Evolutionary conservation across 2,888 invertebrate genomes (phyloP), one percentile per base, ranked within the genome.

Genomic region (Stenotaenia linearis): DNA sequence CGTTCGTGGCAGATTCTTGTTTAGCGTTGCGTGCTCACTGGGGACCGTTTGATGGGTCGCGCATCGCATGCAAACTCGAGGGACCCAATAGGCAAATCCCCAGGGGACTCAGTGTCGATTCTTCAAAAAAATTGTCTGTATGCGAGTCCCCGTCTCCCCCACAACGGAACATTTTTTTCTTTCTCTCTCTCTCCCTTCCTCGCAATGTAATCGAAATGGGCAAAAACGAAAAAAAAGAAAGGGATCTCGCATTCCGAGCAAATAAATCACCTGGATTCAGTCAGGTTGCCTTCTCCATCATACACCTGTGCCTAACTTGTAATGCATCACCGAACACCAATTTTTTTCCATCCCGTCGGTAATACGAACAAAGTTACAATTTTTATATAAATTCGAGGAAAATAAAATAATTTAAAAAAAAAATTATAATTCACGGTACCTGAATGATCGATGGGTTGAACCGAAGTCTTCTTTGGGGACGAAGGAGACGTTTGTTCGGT

Each of bases 41-140:
- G 69, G 69, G 69, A 69, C 69, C 69, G 25, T 69, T 69, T 69
- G 69, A 69, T 69, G 25, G 69, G 69, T 69, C 25, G 69, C 69
- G 69, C 69, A 28, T 69, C 69, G 69, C 69, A 69, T 69, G 69
- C 69, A 69, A 69, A 69, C 69, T 69, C 25, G 69, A 12, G 50
- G 69, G 69, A 69, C 69, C 69, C 69, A 69, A 69, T 69, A 69
- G 69, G 69, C 69, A 69, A 69, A 69, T 69, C 69, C 69, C 69
- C 69, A 5, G 28, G 23, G 28, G 69, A 69, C 69, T 69, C 69
- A 25, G 25, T 69, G 69, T 69, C 69, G 69, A 69, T 69, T 69
- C 69, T 69, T 69, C 69, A 69, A 69, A 69, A n/a, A 69, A 69
- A 69, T 69, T 69, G 69, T 69, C 69, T 69, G 25, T n/a, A n/a